These are phyloP conservation scores for Todiramphus chloris DNA, from an alignment of 2,113 vertebrate genomes.

Conservation along the genomic window DNA sequence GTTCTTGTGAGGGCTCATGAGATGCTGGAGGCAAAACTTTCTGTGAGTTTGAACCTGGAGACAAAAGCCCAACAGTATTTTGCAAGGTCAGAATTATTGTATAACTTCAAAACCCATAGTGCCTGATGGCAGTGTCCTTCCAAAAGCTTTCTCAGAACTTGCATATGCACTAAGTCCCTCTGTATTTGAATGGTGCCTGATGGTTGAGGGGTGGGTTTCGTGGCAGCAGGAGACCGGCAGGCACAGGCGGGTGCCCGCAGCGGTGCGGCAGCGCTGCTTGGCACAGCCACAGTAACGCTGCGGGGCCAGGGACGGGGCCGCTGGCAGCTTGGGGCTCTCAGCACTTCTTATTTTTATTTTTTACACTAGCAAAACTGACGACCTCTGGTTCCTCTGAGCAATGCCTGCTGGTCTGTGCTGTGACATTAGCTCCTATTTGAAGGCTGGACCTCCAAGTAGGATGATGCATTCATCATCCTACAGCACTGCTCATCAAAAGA, in stretches of 20 bases:
- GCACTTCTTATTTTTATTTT: not conserved
- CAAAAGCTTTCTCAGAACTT: constrained; percentile 35
- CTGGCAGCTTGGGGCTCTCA: not conserved
- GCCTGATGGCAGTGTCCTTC: constrained; percentile 17
- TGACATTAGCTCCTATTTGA: rapidly evolving
- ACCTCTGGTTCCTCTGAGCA: too few species aligned
- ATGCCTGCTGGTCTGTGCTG: not conserved
- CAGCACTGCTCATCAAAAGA: not conserved
- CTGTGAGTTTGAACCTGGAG: not conserved
- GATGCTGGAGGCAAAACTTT: not conserved
- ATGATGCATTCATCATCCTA: rapidly evolving
- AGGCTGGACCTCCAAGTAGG: not conserved
- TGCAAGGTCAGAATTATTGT: not conserved
- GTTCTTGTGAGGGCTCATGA: not conserved
- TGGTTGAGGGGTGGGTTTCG: not conserved
- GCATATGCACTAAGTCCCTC: not conserved
- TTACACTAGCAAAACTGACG: rapidly evolving
- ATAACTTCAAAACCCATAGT: constrained; percentile 36
- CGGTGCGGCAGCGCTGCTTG: not conserved
- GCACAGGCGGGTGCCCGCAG: not conserved
- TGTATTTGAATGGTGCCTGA: not conserved
- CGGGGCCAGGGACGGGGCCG: not conserved
- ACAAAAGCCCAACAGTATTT: not conserved
- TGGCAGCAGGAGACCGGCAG: not conserved
- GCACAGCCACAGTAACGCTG: not conserved